Percentiles rank a stretch among this genome's conserved stretches.
phyloP scores from a whole-genome alignment of 1,140 invertebrate species.

The Ladona fulva region DNA sequence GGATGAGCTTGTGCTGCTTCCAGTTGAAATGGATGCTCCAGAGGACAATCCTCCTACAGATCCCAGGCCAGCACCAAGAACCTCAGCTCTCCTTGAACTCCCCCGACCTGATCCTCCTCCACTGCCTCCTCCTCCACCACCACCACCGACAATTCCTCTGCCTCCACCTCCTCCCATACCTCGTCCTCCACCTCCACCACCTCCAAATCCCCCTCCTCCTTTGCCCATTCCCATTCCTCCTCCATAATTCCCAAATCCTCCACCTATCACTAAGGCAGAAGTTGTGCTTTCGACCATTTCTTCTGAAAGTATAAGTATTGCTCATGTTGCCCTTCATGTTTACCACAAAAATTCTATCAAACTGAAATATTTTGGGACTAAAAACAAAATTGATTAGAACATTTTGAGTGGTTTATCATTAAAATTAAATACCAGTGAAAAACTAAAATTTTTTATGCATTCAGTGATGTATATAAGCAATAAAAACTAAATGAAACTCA shows the following conservation, averaged over 20 bases:
- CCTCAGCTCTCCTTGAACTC: neutral
- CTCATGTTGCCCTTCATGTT: neutral
- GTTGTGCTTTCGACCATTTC: conserved; percentile 8
- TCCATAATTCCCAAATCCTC: neutral
- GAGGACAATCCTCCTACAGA: neutral
- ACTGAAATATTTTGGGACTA: too few relatives aligned
- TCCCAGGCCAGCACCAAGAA: neutral
- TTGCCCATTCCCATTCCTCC: neutral
- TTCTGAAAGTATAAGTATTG: conserved; percentile 2
- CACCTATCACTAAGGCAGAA: neutral
- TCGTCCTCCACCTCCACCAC: neutral
- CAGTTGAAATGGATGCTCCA: neutral
- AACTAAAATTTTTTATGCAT: too few relatives aligned
- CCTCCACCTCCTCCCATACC: neutral
- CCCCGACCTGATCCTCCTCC: neutral
- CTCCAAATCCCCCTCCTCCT: neutral
- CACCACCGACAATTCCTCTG: neutral
- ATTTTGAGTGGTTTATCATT: too few relatives aligned
- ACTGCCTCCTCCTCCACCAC: neutral
- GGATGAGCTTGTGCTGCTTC: neutral
- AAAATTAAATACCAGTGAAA: too few relatives aligned
- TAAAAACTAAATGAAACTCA: too few relatives aligned
- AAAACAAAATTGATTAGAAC: too few relatives aligned
- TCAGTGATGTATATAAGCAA: too few relatives aligned
- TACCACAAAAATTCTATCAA: too few relatives aligned